phyloP scores from a whole-genome alignment of 2,797 vertebrate species.

The Capromys pilorides region DNA sequence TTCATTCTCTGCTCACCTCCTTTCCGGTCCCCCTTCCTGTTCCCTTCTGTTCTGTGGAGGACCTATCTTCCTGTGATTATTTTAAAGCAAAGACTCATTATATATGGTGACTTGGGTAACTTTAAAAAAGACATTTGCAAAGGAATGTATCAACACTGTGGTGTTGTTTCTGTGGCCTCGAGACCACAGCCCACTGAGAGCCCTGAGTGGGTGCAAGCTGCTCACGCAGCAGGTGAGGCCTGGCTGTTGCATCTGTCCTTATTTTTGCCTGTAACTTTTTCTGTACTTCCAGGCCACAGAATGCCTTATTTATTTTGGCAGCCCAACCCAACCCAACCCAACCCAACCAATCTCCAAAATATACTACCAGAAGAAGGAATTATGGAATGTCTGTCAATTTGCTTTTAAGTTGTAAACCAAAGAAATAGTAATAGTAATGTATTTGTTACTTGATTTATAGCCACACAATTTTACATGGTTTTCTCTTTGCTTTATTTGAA shows the following conservation, averaged over 20 bases:
- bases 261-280: background rate
- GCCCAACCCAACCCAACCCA: background rate
- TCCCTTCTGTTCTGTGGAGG: background rate
- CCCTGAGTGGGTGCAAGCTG: background rate
- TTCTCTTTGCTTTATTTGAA: conserved; percentile 15
- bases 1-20: background rate
- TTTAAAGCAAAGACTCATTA: background rate
- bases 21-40: background rate
- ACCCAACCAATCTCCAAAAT: background rate
- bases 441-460: background rate
- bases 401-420: conserved; percentile 12
- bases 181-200: background rate
- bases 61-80: background rate
- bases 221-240: background rate
- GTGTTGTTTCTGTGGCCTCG: background rate
- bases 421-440: background rate
- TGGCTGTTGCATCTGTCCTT: background rate
- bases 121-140: background rate
- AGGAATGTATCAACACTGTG: background rate
- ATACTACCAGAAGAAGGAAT: background rate
- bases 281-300: background rate
- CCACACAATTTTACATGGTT: background rate
- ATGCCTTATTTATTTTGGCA: background rate
- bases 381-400: background rate
- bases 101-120: background rate